Percentiles rank a stretch among this genome's conserved stretches.
phyloP scores from a whole-genome alignment of 1,140 invertebrate species.

The Kradibia gibbosae region DNA sequence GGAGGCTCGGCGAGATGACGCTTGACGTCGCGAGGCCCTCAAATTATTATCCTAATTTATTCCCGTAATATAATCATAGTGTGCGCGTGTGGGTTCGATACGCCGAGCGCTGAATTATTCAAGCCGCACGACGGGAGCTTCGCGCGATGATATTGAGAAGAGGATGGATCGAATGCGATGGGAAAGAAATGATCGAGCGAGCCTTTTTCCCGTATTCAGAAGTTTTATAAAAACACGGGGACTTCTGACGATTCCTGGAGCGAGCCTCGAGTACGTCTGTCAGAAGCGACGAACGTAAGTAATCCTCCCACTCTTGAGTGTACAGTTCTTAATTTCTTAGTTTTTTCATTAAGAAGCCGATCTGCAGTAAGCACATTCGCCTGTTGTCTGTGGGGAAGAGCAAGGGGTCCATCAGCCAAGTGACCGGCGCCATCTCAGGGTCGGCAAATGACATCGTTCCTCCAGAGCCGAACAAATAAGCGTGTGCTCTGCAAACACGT shows the following conservation, averaged over 20 bases:
- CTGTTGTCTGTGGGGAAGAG: no score
- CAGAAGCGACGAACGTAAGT: no score
- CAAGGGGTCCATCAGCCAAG: no score
- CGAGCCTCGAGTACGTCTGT: neutral
- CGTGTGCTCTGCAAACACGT: no score
- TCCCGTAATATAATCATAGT: constrained; percentile 38
- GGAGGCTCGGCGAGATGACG: neutral
- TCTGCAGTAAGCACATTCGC: no score
- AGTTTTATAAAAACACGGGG: constrained; percentile 16
- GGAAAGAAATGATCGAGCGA: constrained; percentile 35
- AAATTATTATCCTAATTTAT: constrained; percentile 49
- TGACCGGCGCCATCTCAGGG: no score
- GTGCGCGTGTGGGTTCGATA: constrained; percentile 8
- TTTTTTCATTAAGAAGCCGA: no score
- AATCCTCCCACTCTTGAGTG: no score
- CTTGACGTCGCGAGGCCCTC: neutral
- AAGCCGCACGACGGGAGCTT: constrained; percentile 12
- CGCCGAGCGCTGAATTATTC: constrained; percentile 44
- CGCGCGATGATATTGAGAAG: constrained; percentile 44
- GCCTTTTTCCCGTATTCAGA: constrained; percentile 6
- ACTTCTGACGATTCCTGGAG: neutral
- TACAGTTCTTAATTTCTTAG: no score
- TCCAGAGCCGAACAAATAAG: no score
- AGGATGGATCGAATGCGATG: constrained; percentile 40
- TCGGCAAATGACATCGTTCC: no score